Evolutionary conservation across 2,797 vertebrate species (phyloP).

Genomic region (Enteromius anoplus): DNA sequence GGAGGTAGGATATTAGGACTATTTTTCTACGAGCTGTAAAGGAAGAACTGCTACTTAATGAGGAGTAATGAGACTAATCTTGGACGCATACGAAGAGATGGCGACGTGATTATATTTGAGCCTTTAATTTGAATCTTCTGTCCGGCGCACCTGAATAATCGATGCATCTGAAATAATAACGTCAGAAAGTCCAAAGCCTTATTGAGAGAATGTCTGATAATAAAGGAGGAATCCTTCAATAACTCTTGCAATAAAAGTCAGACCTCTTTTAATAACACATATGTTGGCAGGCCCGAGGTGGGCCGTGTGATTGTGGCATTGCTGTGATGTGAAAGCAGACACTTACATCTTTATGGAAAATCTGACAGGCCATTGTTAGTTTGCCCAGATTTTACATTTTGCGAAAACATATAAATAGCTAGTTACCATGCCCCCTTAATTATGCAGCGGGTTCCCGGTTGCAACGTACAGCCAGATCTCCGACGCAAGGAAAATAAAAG

Average conservation of each 20-base stretch:
- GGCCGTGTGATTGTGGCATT: constrained; percentile 38
- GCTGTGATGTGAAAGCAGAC: constrained; percentile 45
- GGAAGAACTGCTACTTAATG: constrained; percentile 14
- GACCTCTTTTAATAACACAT: constrained; percentile 41
- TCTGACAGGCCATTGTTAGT: constrained; percentile 48
- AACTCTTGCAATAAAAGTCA: constrained; percentile 36
- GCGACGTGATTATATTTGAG: constrained; percentile 39
- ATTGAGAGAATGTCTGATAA: constrained; percentile 35
- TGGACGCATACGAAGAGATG: constrained; percentile 14
- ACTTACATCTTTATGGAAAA: constrained; percentile 41
- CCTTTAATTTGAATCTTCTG: constrained; percentile 43
- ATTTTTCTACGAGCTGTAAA: constrained; percentile 38
- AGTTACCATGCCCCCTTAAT: constrained; percentile 59
- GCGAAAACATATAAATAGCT: constrained; percentile 56
- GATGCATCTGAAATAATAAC: constrained; percentile 37
- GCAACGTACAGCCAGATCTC: constrained; percentile 42
- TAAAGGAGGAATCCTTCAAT: constrained; percentile 42
- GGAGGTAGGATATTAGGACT: constrained; percentile 42
- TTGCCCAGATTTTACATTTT: constrained; percentile 50
- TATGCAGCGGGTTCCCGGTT: constrained; percentile 49
- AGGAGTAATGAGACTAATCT: constrained; percentile 53
- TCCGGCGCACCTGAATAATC: constrained; percentile 50
- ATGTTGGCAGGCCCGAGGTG: constrained; percentile 30
- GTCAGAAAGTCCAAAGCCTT: neutral
- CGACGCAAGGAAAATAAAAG: constrained; percentile 56